Evolutionary conservation across 2,113 vertebrate genomes (phyloP), one percentile per base, ranked within the genome.

Genomic region (Beaufortia kweichowensis): DNA sequence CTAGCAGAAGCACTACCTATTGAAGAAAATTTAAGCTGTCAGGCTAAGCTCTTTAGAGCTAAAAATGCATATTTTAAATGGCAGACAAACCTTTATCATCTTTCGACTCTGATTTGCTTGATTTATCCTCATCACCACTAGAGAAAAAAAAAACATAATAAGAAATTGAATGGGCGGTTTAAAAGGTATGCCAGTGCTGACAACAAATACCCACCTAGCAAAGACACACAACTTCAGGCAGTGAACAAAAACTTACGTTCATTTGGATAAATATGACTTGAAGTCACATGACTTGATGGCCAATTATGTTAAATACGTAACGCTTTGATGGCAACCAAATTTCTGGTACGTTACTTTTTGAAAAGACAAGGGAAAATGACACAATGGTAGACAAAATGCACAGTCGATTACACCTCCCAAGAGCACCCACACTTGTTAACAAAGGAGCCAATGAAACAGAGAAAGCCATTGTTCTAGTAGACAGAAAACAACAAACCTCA

Each of bases 401-500:
- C 82, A 83, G 78, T 87, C 86, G 83, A 83, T 78, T 85, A 92
- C 87, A 91, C 89, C 87, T 91, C 84, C 85, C 89, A 88, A 87
- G 87, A 88, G 86, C 88, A 91, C 88, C 91, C 90, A 90, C 87
- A 83, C 88, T 90, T 89, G 85, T 86, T 90, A 90, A 87, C 84
- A 90, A 89, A 94, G 93, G 79, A 90, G 91, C 94, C 94, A 92
- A 93, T 90, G 93, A 93, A 92, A 96, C 88, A 95, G 94, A 95
- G 94, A 95, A 90, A 97, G 92, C 95, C 93, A 96, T 94, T 96
- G 90, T 93, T 95, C 95, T 96, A 97, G 85, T 95, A 98, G 94
- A 95, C 95, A 98, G 94, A 97, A 98, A 94, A 94, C 89, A 94
- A 99, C 97, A 96, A 98, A 98, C 97, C 97, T 98, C 95, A 93